These are phyloP conservation scores for Lethrus apterus DNA, from an alignment of 1,140 invertebrate genomes.

Conservation along the genomic window DNA sequence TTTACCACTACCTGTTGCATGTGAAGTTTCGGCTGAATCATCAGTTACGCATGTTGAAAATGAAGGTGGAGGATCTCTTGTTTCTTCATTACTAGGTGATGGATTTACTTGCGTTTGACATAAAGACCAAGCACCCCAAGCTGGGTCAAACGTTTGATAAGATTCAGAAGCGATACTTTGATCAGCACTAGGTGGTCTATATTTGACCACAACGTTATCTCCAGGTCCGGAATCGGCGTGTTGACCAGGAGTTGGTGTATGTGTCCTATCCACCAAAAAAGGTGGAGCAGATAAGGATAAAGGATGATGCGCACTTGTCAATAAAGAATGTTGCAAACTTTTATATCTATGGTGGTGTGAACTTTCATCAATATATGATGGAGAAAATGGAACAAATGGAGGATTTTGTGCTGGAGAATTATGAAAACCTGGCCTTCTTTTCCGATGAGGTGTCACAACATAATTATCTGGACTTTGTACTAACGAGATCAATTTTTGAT, in stretches of 20 bases:
- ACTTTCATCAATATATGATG: conserved; percentile 60
- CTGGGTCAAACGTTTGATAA: conserved; percentile 39
- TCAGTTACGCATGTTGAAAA: conserved; percentile 28
- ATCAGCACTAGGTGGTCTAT: conserved; percentile 62
- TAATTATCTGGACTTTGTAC: conserved; percentile 65
- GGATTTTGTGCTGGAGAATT: conserved; percentile 78
- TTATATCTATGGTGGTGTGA: conserved; percentile 38
- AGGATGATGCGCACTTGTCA: conserved; percentile 52
- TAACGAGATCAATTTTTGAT: conserved; percentile 53
- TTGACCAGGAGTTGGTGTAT: conserved; percentile 46
- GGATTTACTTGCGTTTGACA: conserved; percentile 55
- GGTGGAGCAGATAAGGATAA: conserved; percentile 62
- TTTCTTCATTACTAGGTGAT: conserved; percentile 28
- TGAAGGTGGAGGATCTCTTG: conserved; percentile 45
- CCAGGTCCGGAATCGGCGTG: conserved; percentile 43
- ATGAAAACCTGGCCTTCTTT: conserved; percentile 74
- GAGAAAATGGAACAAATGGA: conserved; percentile 71
- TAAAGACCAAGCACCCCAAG: conserved; percentile 62
- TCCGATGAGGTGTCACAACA: conserved; percentile 75
- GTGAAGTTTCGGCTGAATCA: conserved; percentile 47
- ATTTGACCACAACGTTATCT: conserved; percentile 53
- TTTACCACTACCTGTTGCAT: conserved; percentile 44
- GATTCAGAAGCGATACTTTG: conserved; percentile 43
- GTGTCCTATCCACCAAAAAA: conserved; percentile 53
- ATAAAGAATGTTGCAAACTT: conserved; percentile 39